These are phyloP conservation scores for Rhinella marina DNA, from an alignment of 2,797 vertebrate genomes.

Conservation along the genomic window DNA sequence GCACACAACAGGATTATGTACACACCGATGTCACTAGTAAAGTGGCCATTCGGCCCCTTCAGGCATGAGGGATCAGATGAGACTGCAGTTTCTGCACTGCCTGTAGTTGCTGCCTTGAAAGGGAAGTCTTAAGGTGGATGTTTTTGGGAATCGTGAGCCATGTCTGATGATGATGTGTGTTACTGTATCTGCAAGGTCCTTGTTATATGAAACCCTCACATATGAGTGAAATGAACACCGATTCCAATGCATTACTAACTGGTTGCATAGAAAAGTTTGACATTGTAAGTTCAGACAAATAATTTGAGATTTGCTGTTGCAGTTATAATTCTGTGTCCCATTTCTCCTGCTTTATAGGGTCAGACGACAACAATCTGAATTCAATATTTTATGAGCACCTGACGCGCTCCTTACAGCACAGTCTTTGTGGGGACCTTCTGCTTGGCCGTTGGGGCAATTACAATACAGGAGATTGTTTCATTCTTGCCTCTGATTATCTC, in stretches of 20 bases:
- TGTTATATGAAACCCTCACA: too few species aligned
- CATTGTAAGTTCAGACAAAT: neutral
- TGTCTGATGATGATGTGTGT: too few species aligned
- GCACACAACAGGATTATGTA: too few species aligned
- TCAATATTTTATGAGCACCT: slow-evolving; percentile 99
- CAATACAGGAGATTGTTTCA: slow-evolving; percentile 96
- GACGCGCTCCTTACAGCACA: slow-evolving; percentile 95
- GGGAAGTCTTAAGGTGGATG: too few species aligned
- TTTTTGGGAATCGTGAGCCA: too few species aligned
- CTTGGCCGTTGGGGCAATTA: slow-evolving; percentile 97
- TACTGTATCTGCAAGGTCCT: too few species aligned
- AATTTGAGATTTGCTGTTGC: neutral
- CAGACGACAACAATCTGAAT: slow-evolving; percentile 98
- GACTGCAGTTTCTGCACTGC: too few species aligned
- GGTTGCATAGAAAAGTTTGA: neutral
- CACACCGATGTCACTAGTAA: too few species aligned
- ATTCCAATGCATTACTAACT: too few species aligned
- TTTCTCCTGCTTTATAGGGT: slow-evolving; percentile 75
- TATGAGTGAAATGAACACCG: too few species aligned
- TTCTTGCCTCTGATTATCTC: slow-evolving; percentile 98
- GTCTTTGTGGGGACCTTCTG: slow-evolving; percentile 92
- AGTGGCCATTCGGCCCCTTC: too few species aligned
- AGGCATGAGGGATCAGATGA: too few species aligned
- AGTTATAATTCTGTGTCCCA: neutral
- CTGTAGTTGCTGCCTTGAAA: neutral